Evolutionary conservation across 2,797 vertebrate species (phyloP).

Genomic region (Calcarius lapponicus): DNA sequence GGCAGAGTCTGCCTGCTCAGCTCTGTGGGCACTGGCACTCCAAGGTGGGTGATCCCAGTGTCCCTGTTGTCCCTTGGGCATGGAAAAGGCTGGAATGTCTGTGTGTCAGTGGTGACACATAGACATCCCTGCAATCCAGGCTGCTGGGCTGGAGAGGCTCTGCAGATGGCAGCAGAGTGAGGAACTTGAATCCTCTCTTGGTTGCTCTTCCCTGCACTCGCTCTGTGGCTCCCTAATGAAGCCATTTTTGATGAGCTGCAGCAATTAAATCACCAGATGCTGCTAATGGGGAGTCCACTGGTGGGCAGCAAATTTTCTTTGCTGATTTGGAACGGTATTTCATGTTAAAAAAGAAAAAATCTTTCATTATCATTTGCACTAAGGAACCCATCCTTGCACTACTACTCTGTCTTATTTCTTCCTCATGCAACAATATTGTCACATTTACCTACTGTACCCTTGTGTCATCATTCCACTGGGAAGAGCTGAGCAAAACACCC

Average conservation of each 20-base stretch:
- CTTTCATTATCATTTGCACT: not conserved
- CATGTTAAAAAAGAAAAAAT: not conserved
- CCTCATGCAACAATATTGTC: not conserved
- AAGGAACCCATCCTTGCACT: not conserved
- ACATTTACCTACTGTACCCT: not conserved
- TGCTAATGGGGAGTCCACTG: not conserved
- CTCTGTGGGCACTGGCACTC: slow-evolving; percentile 74
- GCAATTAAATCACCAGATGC: not conserved
- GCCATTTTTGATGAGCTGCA: not conserved
- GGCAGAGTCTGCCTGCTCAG: slow-evolving; percentile 57
- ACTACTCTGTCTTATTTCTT: not conserved
- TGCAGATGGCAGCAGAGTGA: slow-evolving; percentile 63
- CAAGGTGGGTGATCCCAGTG: slow-evolving; percentile 59
- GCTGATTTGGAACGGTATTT: not conserved
- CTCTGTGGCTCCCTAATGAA: not conserved
- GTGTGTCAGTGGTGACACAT: not conserved
- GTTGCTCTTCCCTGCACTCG: not conserved
- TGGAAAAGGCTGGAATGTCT: not conserved
- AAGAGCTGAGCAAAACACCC: not conserved
- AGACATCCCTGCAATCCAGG: not conserved
- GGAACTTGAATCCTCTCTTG: not conserved
- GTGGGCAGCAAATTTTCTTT: not conserved
- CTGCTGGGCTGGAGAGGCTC: slow-evolving; percentile 23
- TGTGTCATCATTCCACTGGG: rapidly evolving
- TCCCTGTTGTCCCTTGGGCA: not conserved